Evolutionary conservation across 2,888 invertebrate species (phyloP).

Genomic region (Pollenia angustigena): DNA sequence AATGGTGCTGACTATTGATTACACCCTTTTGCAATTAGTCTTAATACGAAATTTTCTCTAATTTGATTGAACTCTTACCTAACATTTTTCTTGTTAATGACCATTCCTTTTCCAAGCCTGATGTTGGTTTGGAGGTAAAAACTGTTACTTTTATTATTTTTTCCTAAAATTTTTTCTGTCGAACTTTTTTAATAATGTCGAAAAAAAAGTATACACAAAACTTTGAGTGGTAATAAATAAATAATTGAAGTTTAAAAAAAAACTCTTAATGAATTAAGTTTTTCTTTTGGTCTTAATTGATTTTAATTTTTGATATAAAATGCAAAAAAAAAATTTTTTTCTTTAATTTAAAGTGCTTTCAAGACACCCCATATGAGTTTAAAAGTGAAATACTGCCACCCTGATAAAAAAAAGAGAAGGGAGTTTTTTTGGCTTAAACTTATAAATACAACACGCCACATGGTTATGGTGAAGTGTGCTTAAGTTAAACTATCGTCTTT

Average conservation of each 20-base stretch:
- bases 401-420: background rate
- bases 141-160: background rate
- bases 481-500: conserved; percentile 22
- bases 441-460: background rate
- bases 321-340: conserved; percentile 3
- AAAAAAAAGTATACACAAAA: conserved; percentile 1
- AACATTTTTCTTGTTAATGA: too few relatives aligned
- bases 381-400: background rate
- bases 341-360: conserved; percentile 16
- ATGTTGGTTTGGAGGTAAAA: conserved; percentile 11
- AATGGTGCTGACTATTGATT: too few relatives aligned
- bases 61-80: too few relatives aligned
- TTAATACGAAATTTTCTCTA: too few relatives aligned
- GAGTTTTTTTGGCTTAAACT: background rate
- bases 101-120: background rate
- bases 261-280: conserved; percentile 2
- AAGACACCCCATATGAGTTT: background rate
- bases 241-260: conserved; percentile 44
- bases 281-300: conserved; percentile 55
- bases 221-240: conserved; percentile 51
- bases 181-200: conserved; percentile 35
- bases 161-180: background rate
- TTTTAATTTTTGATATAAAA: conserved; percentile 50
- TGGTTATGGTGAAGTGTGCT: background rate
- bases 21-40: too few relatives aligned